These are phyloP conservation scores for Tetragonula carbonaria DNA, from an alignment of 2,888 invertebrate species.

Conservation along the genomic window DNA sequence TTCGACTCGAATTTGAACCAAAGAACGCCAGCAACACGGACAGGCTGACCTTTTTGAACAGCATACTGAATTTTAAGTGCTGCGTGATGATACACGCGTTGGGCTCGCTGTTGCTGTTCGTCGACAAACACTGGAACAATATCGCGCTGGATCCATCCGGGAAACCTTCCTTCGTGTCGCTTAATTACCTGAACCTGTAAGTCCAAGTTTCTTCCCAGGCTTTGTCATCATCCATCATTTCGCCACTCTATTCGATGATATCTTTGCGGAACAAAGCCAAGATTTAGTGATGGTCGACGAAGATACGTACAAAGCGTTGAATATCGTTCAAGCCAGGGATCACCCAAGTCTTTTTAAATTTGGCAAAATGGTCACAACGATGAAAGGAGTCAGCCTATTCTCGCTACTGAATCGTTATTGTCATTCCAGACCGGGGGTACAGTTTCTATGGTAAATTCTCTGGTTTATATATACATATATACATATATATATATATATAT, in stretches of 20 bases:
- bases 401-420: slow-evolving; percentile 89
- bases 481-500: background rate
- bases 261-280: slow-evolving; percentile 83
- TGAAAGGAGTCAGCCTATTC: slow-evolving; percentile 91
- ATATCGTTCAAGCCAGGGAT: slow-evolving; percentile 89
- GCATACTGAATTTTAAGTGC: slow-evolving; percentile 87
- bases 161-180: slow-evolving; percentile 56
- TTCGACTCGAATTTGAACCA: slow-evolving; percentile 86
- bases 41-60: slow-evolving; percentile 86
- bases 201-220: background rate
- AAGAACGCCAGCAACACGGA: slow-evolving; percentile 85
- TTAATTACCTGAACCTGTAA: slow-evolving; percentile 60
- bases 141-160: slow-evolving; percentile 85
- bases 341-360: slow-evolving; percentile 92
- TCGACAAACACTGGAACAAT: slow-evolving; percentile 88
- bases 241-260: background rate
- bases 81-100: slow-evolving; percentile 88
- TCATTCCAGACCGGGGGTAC: slow-evolving; percentile 88
- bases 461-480: too few species aligned
- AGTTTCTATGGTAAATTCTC: slow-evolving; percentile 86
- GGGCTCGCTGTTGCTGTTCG: slow-evolving; percentile 89
- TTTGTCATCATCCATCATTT: slow-evolving; percentile 59
- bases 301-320: slow-evolving; percentile 90
- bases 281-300: slow-evolving; percentile 90
- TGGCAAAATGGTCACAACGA: slow-evolving; percentile 86